Percentiles rank a stretch among this genome's conserved stretches.
Conservation (phyloP, 1,140 invertebrate genomes). For the Meloidogyne floridensis region DNA sequence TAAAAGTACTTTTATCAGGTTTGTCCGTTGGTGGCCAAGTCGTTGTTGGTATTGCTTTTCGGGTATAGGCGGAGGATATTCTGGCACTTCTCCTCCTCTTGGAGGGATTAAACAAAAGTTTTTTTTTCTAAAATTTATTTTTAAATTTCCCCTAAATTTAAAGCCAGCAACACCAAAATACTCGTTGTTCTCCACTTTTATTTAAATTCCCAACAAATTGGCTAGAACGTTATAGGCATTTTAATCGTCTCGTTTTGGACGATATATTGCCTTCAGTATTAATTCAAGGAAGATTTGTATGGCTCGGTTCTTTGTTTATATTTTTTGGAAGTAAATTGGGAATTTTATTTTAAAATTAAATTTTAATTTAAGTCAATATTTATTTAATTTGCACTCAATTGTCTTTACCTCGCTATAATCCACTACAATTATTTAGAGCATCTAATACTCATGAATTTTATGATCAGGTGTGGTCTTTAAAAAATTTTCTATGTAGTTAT, state of each 20-base stretch:
- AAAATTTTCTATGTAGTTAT: not conserved
- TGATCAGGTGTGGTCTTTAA: constrained; percentile 35
- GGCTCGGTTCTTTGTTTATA: constrained; percentile 48
- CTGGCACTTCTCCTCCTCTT: constrained; percentile 20
- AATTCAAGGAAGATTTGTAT: constrained; percentile 56
- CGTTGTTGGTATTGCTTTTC: constrained; percentile 36
- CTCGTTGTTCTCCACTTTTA: not conserved
- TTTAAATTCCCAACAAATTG: constrained; percentile 22
- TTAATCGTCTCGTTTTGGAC: constrained; percentile 37
- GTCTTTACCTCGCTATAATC: constrained; percentile 62
- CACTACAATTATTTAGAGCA: constrained; percentile 59
- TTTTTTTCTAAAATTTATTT: not conserved
- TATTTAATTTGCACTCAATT: constrained; percentile 49
- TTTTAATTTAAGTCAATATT: constrained; percentile 29
- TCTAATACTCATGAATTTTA: constrained; percentile 61
- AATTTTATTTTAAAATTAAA: not conserved
- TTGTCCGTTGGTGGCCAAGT: constrained; percentile 26
- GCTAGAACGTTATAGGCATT: constrained; percentile 20
- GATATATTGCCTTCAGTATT: constrained; percentile 51
- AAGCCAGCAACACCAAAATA: not conserved
- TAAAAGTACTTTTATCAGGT: not conserved
- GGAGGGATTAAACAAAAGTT: not conserved
- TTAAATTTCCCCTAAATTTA: not conserved
- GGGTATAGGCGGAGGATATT: constrained; percentile 18
- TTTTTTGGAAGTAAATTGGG: constrained; percentile 24